Evolutionary conservation across 2,888 invertebrate species (phyloP), one percentile per base, ranked within the genome.

Genomic region (Hyposoter dolosus): DNA sequence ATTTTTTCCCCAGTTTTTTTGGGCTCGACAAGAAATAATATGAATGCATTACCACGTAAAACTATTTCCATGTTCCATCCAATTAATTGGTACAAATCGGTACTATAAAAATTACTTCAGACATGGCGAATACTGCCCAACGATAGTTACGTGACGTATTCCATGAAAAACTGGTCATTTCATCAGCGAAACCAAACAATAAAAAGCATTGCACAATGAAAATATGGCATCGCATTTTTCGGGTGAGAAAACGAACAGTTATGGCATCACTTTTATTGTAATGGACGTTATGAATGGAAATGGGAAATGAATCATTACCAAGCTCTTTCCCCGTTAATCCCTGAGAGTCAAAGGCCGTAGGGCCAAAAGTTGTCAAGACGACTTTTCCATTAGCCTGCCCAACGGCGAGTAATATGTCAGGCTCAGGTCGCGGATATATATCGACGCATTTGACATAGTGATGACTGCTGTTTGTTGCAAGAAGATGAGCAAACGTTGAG

Each of bases 321-420:
- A 98, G 96, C 94, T 98, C 98, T 93, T 96, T 96, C 80, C 97
- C 97, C 53, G 96, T 95, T 15, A 97, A 94, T 19, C 96, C 96
- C 65, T 96, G 93, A 0, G 96, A 95, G 92, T 97, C 97, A 93
- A 95, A 95, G 50, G 96, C 95, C 0, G 95, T 95, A 72, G 97
- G 96, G 63, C 97, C 97, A 90, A 98, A 97, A 12, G 97, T 97
- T 43, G 97, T 97, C 7, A 99, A 95, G 0, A 97, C 95, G 56
- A 99, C 97, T 94, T 97, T 96, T n/a, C 99, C 99, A 95, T 97
- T 98, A 0, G 97, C 96, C 92, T 98, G 96, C 0, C 99, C 99
- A 9, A 98, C 96, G 0, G 99, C 99, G 56, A 99, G 94, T 66
- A 98, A 95, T 60, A 98, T 96, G 90, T 98, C 98, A 0, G 96